Conservation (phyloP, 2,797 vertebrate genomes). For the Tangara arthus region DNA sequence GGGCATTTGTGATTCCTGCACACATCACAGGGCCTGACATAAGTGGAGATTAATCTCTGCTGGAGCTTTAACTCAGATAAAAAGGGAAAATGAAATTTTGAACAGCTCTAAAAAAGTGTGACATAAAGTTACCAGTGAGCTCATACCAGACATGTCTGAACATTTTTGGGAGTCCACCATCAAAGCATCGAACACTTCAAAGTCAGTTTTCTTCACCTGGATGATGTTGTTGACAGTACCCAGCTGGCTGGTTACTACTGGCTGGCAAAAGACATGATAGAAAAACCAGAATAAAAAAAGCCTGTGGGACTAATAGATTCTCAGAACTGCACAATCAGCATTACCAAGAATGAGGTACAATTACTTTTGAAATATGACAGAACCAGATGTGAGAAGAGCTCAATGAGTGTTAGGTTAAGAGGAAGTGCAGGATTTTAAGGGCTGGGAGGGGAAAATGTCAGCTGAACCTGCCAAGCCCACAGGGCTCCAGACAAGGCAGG, state of each 20-base stretch:
- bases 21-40: not conserved
- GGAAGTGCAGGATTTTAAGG: not conserved
- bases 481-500: not conserved
- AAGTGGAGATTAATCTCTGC: not conserved
- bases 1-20: not conserved
- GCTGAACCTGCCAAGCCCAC: not conserved
- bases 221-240: constrained; percentile 94
- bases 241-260: constrained; percentile 88
- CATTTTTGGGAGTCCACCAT: constrained; percentile 92
- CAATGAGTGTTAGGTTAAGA: not conserved
- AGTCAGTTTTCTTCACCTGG: constrained; percentile 93
- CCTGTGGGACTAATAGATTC: not conserved
- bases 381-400: not conserved
- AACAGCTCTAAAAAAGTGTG: not conserved
- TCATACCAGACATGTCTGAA: constrained; percentile 88
- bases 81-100: not conserved
- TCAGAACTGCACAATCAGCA: not conserved
- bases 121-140: not conserved
- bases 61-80: not conserved
- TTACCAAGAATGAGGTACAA: not conserved
- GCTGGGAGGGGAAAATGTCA: not conserved
- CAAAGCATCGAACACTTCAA: constrained; percentile 96
- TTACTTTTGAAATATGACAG: not conserved
- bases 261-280: constrained; percentile 75
- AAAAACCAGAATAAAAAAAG: constrained; percentile 2